Evolutionary conservation across 2,797 vertebrate genomes (phyloP), one percentile per base, ranked within the genome.

Genomic region (Gymnoscopelus braueri): DNA sequence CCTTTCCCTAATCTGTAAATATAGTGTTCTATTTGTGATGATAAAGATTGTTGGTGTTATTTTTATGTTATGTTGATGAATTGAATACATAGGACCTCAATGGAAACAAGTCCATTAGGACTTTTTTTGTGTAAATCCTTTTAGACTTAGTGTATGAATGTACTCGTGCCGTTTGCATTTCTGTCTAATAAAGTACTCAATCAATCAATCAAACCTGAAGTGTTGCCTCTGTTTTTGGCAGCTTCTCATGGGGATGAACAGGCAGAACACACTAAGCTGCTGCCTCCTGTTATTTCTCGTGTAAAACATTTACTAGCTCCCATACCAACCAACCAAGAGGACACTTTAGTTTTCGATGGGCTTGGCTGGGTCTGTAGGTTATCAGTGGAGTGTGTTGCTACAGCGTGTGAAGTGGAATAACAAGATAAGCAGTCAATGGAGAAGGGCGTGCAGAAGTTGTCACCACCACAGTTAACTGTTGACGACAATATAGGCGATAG

Each of bases 391-490:
- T 23, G 51, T 49, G 67, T 67, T 44, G 39, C 39, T 44, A 44
- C 39, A 44, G 39, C 39, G 39, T 60, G 63, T 69, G 72, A 44
- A 49, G 39, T 58, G 51, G 69, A 69, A 78, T 67, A 3, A 61
- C 50, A 39, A 69, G 70, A 76, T 72, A 79, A 87, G 67, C 24
- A 61, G 64, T 11, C 15, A 60, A 12, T 35, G 53, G 29, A 74
- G 50, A 39, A 73, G 64, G 79, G 62, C 1, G 13, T 61, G 74
- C 59, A 50, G 56, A 48, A 69, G 53, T 35, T 66, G 68, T 61
- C 65, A 63, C 83, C 80, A 77, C 63, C 74, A 85, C 79, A 58
- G 54, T 49, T 35, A 57, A 72, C 63, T 87, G 78, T 78, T 82
- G 81, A 78, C 32, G 15, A 80, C 76, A 84, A 76, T 79, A 82